Evolutionary conservation across 53 echinoderm and acorn worm species (phyloP).

Genomic region (Crossaster papposus): DNA sequence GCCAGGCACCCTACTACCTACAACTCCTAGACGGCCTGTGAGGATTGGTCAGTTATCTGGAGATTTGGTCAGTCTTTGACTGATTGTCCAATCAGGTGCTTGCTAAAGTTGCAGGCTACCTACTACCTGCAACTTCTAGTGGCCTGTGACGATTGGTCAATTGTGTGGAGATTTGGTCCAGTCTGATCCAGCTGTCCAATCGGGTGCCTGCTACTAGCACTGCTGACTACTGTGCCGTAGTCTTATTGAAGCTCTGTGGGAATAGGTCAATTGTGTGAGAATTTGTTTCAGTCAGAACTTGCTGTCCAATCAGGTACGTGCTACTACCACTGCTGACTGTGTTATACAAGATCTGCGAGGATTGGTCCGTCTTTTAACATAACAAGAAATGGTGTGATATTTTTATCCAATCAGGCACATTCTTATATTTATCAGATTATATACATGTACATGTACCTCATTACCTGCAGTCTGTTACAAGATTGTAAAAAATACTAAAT

Average conservation of each 20-base stretch:
- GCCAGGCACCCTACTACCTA: constrained; percentile 44
- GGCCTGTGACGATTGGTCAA: not conserved
- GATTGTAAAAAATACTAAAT: not conserved
- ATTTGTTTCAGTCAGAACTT: too few relatives aligned
- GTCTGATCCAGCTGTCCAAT: too few relatives aligned
- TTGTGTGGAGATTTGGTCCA: not conserved
- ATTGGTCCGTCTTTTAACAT: too few relatives aligned
- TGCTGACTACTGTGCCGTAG: not conserved
- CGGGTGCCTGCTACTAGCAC: not conserved
- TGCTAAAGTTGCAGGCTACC: not conserved
- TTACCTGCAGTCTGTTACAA: not conserved
- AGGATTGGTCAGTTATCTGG: constrained; percentile 20
- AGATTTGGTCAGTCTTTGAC: not conserved
- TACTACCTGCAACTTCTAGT: not conserved
- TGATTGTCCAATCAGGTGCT: constrained; percentile 37
- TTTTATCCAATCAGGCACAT: not conserved
- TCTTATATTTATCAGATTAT: not conserved
- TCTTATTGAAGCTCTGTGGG: not conserved
- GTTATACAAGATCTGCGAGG: too few relatives aligned
- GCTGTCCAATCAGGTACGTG: too few relatives aligned
- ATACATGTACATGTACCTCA: too few relatives aligned
- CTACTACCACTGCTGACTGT: too few relatives aligned
- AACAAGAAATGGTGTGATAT: too few relatives aligned
- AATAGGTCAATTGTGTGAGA: not conserved
- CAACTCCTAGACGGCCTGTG: constrained; percentile 58